Evolutionary conservation across 2,113 vertebrate species (phyloP), one percentile per base, ranked within the genome.

Genomic region (Brienomyrus brachyistius): DNA sequence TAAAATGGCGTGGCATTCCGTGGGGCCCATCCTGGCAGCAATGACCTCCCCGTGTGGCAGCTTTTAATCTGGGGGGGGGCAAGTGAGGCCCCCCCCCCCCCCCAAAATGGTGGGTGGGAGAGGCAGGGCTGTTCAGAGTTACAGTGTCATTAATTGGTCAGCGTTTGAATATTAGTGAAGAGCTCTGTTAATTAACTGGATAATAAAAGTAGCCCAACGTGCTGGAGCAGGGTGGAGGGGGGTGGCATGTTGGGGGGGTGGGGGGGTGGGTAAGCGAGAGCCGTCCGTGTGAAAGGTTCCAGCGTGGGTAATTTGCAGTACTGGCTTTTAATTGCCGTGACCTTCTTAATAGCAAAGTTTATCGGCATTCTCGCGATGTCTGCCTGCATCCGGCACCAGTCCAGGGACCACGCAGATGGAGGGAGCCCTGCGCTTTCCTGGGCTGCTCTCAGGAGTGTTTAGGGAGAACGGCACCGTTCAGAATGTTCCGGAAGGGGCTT

Each of bases 71-170:
- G 31, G 54, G 90, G 93, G 89, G 93, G 89, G 92, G 91, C 90
- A 93, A 91, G 91, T 95, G 94, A 93, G 93, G 92, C 92, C 80
- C 59, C 88, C 91, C 93, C 93, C 88, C 93, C 94, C 92, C 92
- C 87, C 88, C 93, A 92, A 94, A 92, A 91, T 93, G 90, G 80
- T 90, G 45, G 43, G 91, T 92, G 92, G 92, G 91, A 92, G 91
- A 95, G 93, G 94, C 91, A 94, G 93, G 94, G 91, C 92, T 92
- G 91, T 94, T 95, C 94, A 95, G 96, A 96, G 96, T 97, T 97
- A 96, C 95, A 95, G 93, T 96, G 95, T 93, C 96, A 97, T 95
- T 97, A 96, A 97, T 96, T 96, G 94, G 94, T 96, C 96, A 96
- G 93, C 96, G 96, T 97, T 97, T 97, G 95, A 96, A 95, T 97